Base-by-base conservation (phyloP, 2,888 invertebrate species). In the Calameuta filiformis region DNA sequence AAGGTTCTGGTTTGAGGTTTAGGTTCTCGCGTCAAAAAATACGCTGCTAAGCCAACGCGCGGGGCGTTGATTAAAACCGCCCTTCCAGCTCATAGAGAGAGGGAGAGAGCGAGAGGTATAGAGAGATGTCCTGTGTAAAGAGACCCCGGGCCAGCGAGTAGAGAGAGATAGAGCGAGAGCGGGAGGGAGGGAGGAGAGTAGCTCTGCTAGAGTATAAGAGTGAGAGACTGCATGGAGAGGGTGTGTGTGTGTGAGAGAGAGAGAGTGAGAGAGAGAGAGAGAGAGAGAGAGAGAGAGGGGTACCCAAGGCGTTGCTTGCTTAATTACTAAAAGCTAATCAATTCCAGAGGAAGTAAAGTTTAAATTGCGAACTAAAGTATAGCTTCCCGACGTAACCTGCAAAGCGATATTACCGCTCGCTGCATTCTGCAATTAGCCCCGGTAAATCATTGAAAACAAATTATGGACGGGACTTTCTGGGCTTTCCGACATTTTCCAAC, bases 311-410 rank as follows among this genome's bases (percentile, higher is more conserved):
- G 90, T 89, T 89, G 91, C 90, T 90, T 91, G 91, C 91, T 91
- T 91, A 91, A 91, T 91, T 91, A 91, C 91, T 90, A 91, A 91
- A 91, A 91, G 91, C 91, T 91, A 91, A 91, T 91, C 91, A 91
- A 91, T 91, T 91, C 91, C 90, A 89, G 91, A 88, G 91, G 91
- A 91, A 91, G 91, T 91, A 91, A 91, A 91, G 91, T 91, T 91
- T 91, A 91, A 91, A 91, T 91, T 91, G 90, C 91, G 90, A 91
- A 91, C 91, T 91, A 91, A 91, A 91, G 91, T 91, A 91, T 91
- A 91, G 90, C 90, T 85, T 86, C 87, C 85, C 84, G 85, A 87
- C 86, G 86, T 87, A 87, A 86, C 85, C 78, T 77, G 79, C 84
- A 82, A 81, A 85, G 83, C 85, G 81, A 84, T 85, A 85, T 78